A percentile compares a stretch with the other conserved stretches of the same genome.
Conservation (phyloP, 2,888 invertebrate species). For the Pycnomerus fuliginosus region DNA sequence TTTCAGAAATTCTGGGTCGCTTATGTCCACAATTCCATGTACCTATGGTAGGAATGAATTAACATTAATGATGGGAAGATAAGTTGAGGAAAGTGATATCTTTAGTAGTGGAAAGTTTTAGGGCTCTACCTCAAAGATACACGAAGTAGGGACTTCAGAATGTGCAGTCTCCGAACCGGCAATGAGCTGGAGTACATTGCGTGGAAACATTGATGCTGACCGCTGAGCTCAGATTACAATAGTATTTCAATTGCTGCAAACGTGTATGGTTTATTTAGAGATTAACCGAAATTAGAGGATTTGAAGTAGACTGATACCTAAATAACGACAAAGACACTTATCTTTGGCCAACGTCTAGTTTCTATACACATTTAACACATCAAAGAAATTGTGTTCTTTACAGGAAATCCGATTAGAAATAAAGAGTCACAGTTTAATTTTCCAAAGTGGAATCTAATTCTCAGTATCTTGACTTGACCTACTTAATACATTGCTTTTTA, state of each 20-base stretch:
- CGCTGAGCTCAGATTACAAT: slow-evolving; percentile 51
- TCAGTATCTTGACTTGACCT: slow-evolving; percentile 22
- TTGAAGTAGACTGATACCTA: slow-evolving; percentile 8
- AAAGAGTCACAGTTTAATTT: slow-evolving; percentile 28
- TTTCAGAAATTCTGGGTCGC: no score
- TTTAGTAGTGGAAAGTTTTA: slow-evolving; percentile 45
- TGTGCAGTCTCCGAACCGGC: slow-evolving; percentile 47
- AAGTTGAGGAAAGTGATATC: slow-evolving; percentile 46
- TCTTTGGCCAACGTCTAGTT: slow-evolving; percentile 4
- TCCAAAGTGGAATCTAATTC: slow-evolving; percentile 29
- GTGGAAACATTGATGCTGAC: slow-evolving; percentile 53
- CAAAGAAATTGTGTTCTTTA: slow-evolving; percentile 24
- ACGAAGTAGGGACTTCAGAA: slow-evolving; percentile 36
- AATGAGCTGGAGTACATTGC: slow-evolving; percentile 50
- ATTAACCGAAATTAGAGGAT: slow-evolving; percentile 24
- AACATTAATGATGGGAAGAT: slow-evolving; percentile 37
- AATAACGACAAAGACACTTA: slow-evolving; percentile 4
- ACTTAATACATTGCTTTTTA: slow-evolving; percentile 24
- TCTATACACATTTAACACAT: slow-evolving; percentile 21
- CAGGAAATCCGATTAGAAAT: slow-evolving; percentile 27
- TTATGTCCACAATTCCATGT: no score
- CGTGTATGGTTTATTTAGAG: slow-evolving; percentile 27
- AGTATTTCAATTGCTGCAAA: slow-evolving; percentile 47
- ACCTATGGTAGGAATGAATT: slow-evolving; percentile 21
- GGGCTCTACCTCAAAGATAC: slow-evolving; percentile 47